Evolutionary conservation across 1,140 invertebrate species (phyloP), one percentile per base, ranked within the genome.

Genomic region (Drosophila asahinai): DNA sequence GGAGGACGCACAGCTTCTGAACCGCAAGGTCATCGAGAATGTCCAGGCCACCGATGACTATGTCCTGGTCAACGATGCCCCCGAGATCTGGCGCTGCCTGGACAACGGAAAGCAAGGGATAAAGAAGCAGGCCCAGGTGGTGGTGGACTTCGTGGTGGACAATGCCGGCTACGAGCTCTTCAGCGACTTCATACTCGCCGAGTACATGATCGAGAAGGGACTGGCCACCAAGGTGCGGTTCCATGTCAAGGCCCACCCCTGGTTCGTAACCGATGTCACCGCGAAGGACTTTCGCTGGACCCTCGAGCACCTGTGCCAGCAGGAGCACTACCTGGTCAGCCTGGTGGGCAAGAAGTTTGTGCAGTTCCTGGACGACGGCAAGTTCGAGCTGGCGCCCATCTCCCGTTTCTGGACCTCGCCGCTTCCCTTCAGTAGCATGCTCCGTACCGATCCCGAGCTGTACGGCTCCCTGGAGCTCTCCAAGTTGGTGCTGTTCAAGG

Each of bases 161-260:
- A 99, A 99, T 94, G 94, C 97, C 22, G 98, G 98, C 0, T 98
- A 98, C 93, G 99, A 99, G 94, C 77, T 99, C 2, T 96, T 98
- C 70, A 95, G 96, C 2, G 99, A 99, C 93, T 93, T 99, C 0
- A 97, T 97, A 91, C 91, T 99, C 14, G 97, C 97, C 15, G 96
- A 97, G 77, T 97, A 96, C 80, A 92, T 99, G 6, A 91, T 97
- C 22, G 91, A 94, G 9, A 94, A 95, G 48, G 94, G 95, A 48
- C 93, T 98, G 11, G 96, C 96, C 0, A 92, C 94, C 22, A 95
- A 95, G 93, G 94, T 99, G 27, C 93, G 96, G 63, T 97, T 99
- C 81, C 96, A 99, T 92, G 96, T 97, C 0, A 99, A 99, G 94
- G 94, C 94, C 11, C 96, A 97, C 77, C 98, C 99, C 0, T 99